Conservation (phyloP, 2,888 invertebrate genomes). For the Pantelozetes paolii region DNA sequence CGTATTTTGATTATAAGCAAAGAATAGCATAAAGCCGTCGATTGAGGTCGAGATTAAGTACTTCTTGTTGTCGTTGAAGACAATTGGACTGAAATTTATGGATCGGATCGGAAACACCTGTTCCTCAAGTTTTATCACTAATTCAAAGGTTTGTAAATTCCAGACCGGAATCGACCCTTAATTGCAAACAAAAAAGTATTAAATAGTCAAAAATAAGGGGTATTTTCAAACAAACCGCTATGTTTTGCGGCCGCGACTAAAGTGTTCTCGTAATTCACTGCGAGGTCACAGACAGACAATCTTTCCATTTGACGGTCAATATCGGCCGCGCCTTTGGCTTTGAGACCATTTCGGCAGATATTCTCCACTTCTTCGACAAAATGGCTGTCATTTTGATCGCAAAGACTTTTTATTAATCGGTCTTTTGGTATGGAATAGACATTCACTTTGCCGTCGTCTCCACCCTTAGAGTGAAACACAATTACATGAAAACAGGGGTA, state of each 20-base stretch:
- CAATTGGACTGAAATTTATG: background rate
- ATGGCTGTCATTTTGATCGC: background rate
- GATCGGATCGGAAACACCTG: constrained; percentile 12
- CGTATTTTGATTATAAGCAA: background rate
- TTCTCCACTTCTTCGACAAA: background rate
- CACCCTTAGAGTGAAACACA: background rate
- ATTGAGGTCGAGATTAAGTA: constrained; percentile 17
- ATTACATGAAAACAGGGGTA: background rate
- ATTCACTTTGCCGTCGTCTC: background rate
- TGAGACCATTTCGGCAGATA: background rate
- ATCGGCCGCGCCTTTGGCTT: background rate
- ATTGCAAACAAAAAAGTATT: background rate
- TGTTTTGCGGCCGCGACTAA: background rate
- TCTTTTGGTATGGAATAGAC: background rate
- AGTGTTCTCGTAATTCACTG: constrained; percentile 18
- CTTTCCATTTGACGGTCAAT: background rate
- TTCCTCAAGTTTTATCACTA: constrained; percentile 12
- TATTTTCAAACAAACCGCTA: background rate
- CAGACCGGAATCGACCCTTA: constrained; percentile 13
- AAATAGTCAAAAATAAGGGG: too few species aligned
- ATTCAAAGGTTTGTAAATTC: constrained; percentile 8
- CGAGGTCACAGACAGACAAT: constrained; percentile 12
- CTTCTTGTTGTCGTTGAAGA: background rate
- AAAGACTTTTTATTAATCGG: background rate
- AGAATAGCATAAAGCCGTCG: constrained; percentile 26